phyloP scores from a whole-genome alignment of 2,797 vertebrate species.

The Sebastes cheni region DNA sequence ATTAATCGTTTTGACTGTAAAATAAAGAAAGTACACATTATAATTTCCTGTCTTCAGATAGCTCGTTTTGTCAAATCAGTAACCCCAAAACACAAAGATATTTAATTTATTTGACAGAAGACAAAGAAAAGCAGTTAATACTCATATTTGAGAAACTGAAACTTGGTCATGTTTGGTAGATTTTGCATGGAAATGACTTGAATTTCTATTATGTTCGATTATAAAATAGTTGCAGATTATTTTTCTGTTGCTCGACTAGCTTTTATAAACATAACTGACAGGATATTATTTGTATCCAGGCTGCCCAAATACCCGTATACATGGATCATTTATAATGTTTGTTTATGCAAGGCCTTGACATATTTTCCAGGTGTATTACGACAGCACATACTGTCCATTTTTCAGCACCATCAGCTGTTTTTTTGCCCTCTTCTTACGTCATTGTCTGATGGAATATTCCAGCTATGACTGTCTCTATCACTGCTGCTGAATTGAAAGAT shows the following conservation, averaged over 20 bases:
- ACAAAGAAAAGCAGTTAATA: background rate
- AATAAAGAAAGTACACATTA: background rate
- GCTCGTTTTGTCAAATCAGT: background rate
- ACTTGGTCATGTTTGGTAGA: background rate
- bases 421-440: conserved; percentile 8
- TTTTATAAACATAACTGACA: background rate
- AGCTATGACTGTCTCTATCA: background rate
- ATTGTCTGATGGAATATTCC: conserved; percentile 55
- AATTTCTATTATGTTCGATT: background rate
- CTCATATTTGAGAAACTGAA: background rate
- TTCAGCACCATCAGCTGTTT: conserved; percentile 25
- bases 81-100: background rate
- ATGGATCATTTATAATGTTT: background rate
- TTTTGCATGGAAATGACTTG: background rate
- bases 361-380: background rate
- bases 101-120: background rate
- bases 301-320: background rate
- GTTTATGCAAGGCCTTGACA: background rate
- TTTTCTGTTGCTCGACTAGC: background rate
- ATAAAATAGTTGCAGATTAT: background rate
- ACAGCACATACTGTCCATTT: conserved; percentile 8
- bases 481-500: background rate
- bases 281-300: background rate
- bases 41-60: background rate
- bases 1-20: background rate